Conservation (phyloP, 2,888 invertebrate genomes). For the Cephonodes hylas region DNA sequence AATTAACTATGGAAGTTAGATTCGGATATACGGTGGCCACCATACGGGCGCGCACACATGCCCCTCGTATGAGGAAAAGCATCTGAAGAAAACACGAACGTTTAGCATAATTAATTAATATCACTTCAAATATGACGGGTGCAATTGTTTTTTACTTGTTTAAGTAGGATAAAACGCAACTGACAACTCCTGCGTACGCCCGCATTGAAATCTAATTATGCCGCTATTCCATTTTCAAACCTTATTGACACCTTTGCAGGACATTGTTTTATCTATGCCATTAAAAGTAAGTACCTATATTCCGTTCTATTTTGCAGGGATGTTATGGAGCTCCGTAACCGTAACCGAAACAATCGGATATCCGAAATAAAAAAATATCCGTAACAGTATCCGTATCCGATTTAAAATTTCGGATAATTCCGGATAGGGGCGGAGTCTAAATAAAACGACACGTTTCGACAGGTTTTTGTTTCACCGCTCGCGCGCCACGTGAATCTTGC, state of each 20-base stretch:
- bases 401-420: too few species aligned
- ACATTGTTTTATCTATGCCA: neutral
- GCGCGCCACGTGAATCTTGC: too few species aligned
- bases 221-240: conserved; percentile 7
- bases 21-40: conserved; percentile 41
- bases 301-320: neutral
- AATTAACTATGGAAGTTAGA: conserved; percentile 66
- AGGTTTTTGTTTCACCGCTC: too few species aligned
- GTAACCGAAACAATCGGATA: too few species aligned
- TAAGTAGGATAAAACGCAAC: neutral
- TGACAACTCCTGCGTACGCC: neutral
- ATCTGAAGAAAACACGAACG: conserved; percentile 2
- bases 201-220: conserved; percentile 3
- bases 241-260: neutral
- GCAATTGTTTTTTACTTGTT: neutral
- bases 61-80: conserved; percentile 18
- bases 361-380: too few species aligned
- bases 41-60: conserved; percentile 73
- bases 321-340: too few species aligned
- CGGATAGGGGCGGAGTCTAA: too few species aligned
- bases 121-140: neutral
- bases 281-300: neutral
- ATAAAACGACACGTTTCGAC: too few species aligned
- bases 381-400: too few species aligned
- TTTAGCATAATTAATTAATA: neutral